These are phyloP conservation scores for Eristalis arbustorum DNA, from an alignment of 2,888 invertebrate species.

Conservation along the genomic window DNA sequence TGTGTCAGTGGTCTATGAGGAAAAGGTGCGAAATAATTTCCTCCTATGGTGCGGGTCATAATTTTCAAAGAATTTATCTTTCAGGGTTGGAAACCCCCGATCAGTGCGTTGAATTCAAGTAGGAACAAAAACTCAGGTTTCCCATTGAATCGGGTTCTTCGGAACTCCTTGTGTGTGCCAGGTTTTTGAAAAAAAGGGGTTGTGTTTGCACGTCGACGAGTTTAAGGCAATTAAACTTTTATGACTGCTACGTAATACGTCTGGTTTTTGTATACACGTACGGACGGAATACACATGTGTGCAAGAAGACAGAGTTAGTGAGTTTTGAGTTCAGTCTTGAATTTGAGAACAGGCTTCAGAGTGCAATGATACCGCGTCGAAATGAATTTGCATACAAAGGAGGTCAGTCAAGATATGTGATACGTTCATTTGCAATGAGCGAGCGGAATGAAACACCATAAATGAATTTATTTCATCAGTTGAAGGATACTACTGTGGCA, in stretches of 20 bases:
- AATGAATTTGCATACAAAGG: constrained; percentile 21
- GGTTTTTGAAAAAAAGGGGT: neutral
- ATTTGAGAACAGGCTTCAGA: neutral
- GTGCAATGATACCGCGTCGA: neutral
- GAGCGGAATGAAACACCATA: too few relatives aligned
- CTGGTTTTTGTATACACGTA: neutral
- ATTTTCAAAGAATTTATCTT: neutral
- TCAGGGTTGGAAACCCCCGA: neutral
- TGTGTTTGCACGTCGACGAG: neutral
- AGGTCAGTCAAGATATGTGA: constrained; percentile 49
- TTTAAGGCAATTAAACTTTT: neutral
- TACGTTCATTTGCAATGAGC: constrained; percentile 17
- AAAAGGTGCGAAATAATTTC: neutral
- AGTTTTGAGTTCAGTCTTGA: neutral
- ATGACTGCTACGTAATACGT: neutral
- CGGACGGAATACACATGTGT: too few relatives aligned
- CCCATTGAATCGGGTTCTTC: neutral
- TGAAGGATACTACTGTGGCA: neutral
- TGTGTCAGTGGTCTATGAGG: neutral
- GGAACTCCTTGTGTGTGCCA: neutral
- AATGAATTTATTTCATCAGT: constrained; percentile 29
- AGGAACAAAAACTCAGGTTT: neutral
- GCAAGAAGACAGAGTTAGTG: neutral
- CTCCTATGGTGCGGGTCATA: neutral
- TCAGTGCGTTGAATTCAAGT: neutral